Conservation (phyloP, 2,113 vertebrate genomes). For the Tychaedon coryphoeus region DNA sequence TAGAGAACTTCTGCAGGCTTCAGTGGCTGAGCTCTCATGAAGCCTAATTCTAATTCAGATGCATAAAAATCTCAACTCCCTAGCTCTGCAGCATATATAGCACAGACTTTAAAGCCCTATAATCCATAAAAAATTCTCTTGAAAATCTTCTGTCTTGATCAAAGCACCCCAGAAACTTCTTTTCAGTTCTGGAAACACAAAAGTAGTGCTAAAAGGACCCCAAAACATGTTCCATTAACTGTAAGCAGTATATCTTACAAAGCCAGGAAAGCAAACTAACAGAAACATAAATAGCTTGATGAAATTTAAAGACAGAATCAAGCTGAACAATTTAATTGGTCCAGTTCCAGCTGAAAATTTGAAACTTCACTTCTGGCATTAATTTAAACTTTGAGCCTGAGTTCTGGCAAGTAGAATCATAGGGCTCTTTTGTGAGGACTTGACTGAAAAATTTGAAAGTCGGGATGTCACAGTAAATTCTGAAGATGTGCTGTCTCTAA, state of each 20-base stretch:
- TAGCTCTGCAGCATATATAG: not conserved
- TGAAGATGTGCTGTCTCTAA: not conserved
- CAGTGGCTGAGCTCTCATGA: not conserved
- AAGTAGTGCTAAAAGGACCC: not conserved
- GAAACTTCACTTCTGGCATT: not conserved
- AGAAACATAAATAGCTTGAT: not conserved
- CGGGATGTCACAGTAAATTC: not conserved
- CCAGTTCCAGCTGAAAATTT: not conserved
- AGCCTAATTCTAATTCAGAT: not conserved
- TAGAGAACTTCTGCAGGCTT: not conserved
- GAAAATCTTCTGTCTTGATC: not conserved
- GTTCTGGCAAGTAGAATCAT: not conserved
- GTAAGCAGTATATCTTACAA: not conserved
- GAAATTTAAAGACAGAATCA: not conserved
- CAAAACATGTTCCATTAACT: not conserved
- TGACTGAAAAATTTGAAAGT: not conserved
- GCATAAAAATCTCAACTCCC: not conserved
- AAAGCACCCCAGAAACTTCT: not conserved
- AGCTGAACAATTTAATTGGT: not conserved
- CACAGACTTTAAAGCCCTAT: not conserved
- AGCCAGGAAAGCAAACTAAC: not conserved
- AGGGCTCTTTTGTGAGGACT: not conserved
- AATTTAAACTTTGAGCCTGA: not conserved
- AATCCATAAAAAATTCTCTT: not conserved
- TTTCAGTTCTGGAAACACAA: not conserved